Percentiles rank a stretch among this genome's conserved stretches.
Evolutionary conservation across 2,797 vertebrate genomes (phyloP).

Genomic region (Schizopygopsis pylzovi): DNA sequence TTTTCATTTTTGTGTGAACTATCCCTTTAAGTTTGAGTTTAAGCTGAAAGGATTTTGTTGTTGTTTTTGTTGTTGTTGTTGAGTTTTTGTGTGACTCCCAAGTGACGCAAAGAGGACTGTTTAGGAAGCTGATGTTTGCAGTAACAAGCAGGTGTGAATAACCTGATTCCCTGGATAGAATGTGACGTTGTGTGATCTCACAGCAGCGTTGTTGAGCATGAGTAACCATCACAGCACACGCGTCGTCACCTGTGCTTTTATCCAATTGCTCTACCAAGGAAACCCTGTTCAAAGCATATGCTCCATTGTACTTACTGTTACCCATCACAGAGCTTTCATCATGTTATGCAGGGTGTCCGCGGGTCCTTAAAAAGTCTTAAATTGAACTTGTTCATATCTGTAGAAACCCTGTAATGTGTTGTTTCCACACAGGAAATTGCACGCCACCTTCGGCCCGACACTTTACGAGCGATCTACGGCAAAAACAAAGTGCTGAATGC

Average conservation of each 20-base stretch:
- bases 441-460: constrained; percentile 84
- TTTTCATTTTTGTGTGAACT: not conserved
- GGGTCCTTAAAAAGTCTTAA: no score
- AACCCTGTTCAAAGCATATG: not conserved
- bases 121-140: constrained; percentile 14
- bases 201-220: not conserved
- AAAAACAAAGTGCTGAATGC: constrained; percentile 90
- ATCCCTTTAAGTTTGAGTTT: not conserved
- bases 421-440: constrained; percentile 84
- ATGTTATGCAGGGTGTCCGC: no score
- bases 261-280: constrained; percentile 2
- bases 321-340: constrained; percentile 19
- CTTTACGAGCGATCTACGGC: constrained; percentile 88
- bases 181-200: constrained; percentile 39
- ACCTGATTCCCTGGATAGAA: constrained; percentile 38
- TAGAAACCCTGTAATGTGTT: not conserved
- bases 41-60: not conserved
- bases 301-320: constrained; percentile 36
- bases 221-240: constrained; percentile 31
- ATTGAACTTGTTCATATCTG: no score
- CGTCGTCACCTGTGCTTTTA: constrained; percentile 11
- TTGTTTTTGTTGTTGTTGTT: no score
- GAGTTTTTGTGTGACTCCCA: not conserved
- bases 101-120: not conserved
- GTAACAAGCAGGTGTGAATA: constrained; percentile 16